Conservation (phyloP, 2,888 invertebrate genomes). For the Ischnura elegans region DNA sequence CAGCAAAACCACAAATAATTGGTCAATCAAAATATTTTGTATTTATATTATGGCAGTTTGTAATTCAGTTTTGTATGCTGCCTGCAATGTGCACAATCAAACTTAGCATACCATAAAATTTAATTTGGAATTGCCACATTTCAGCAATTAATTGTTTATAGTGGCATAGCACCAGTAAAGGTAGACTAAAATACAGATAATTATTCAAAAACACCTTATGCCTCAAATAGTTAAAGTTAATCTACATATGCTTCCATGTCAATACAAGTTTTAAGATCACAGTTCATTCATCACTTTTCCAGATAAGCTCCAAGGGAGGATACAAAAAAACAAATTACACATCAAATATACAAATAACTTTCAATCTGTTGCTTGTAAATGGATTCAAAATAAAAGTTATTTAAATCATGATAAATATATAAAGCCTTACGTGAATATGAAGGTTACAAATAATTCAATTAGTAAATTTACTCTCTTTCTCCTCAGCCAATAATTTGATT, state of each 20-base stretch:
- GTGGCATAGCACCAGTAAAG: conserved; percentile 59
- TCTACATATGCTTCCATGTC: conserved; percentile 50
- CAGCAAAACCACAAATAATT: conserved; percentile 63
- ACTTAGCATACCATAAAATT: conserved; percentile 36
- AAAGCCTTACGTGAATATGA: not conserved
- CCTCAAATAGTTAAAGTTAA: conserved; percentile 59
- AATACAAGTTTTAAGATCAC: conserved; percentile 56
- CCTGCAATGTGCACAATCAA: conserved; percentile 48
- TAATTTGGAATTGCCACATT: conserved; percentile 63
- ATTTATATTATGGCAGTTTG: conserved; percentile 54
- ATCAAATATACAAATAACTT: not conserved
- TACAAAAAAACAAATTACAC: not conserved
- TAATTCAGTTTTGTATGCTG: conserved; percentile 58
- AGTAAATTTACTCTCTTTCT: not conserved
- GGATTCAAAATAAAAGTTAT: not conserved
- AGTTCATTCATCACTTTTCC: conserved; percentile 62
- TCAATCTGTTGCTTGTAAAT: not conserved
- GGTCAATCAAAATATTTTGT: conserved; percentile 61
- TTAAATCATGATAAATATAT: not conserved
- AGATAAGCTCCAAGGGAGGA: conserved; percentile 23
- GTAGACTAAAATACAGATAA: conserved; percentile 65
- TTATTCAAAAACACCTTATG: conserved; percentile 57
- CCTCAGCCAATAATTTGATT: conserved; percentile 1
- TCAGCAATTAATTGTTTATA: conserved; percentile 34
- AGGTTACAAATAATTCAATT: not conserved